Base-by-base conservation (phyloP, 2,113 vertebrate species). In the Lipophrys pholis region DNA sequence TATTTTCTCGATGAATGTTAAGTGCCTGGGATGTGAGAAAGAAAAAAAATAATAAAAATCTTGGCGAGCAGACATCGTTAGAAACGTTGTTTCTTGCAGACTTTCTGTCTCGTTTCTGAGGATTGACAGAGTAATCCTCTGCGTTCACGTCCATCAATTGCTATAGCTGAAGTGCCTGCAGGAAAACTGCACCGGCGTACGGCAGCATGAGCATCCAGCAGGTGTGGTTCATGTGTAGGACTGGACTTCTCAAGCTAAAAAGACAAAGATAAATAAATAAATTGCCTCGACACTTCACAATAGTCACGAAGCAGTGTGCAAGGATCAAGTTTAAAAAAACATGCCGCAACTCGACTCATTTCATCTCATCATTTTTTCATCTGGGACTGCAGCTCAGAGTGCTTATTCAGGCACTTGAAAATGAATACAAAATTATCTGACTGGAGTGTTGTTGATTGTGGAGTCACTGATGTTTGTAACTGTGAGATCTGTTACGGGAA, bases 331-430 rank as follows among this genome's bases (percentile, higher is more conserved):
- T 21, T 3, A 30, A n/a, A 30, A 43, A 56, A 78, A 70, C 48
- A 14, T 8, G 30, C 10, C 4, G 21, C 21, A 30, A 30, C 21
- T 30, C 21, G 21, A 30, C 69, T 45, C 41, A n/a, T 74, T 52
- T 82, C 54, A 54, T 73, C 41, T 40, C 5, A 35, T 58, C 5
- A 50, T 59, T 59, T 83, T 60, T 48, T 62, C 21, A 30, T 69
- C 61, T 64, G 60, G 7, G 0, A 53, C 56, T 48, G 15, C 40
- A 41, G 60, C 69, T 7, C 41, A 42, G 50, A 40, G 53, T 56
- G 55, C 8, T 63, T 52, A 55, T 78, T 49, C 69, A 54, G 62
- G 57, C 11, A 10, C 8, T 70, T 53, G 60, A 73, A 55, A 60
- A 79, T 57, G 21, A 61, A 70, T 46, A 54, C 38, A 55, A 48